phyloP scores from a whole-genome alignment of 2,113 vertebrate species.

The Nanorana parkeri region DNA sequence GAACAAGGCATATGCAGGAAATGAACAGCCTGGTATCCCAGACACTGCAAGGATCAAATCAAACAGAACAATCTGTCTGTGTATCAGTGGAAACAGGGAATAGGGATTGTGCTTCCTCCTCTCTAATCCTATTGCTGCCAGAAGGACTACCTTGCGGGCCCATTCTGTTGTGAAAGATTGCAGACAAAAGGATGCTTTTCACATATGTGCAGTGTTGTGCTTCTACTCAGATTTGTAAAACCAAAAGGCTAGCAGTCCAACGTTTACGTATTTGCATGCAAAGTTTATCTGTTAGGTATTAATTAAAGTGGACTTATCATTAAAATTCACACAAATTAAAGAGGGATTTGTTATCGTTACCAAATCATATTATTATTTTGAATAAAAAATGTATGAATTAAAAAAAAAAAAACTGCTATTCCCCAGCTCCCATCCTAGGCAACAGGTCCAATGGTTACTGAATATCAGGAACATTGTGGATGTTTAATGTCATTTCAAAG shows the following conservation, averaged over 20 bases:
- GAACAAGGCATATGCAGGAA: conserved; percentile 58
- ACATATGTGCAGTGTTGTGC: conserved; percentile 1
- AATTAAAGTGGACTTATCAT: too few species aligned
- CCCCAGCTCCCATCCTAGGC: too few species aligned
- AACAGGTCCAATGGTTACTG: too few species aligned
- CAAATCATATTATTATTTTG: too few species aligned
- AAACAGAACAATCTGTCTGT: conserved; percentile 53
- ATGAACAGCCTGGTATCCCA: conserved; percentile 55
- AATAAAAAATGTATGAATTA: too few species aligned
- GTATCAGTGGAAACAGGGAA: conserved; percentile 47
- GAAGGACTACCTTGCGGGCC: conserved; percentile 39
- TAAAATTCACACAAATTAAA: too few species aligned
- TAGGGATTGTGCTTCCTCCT: conserved; percentile 32
- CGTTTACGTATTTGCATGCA: too few species aligned
- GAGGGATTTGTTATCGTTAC: too few species aligned
- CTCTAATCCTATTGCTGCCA: conserved; percentile 49
- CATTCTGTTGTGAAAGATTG: conserved; percentile 20
- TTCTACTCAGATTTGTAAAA: not conserved
- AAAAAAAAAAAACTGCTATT: too few species aligned
- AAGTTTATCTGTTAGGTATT: too few species aligned
- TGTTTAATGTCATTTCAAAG: too few species aligned
- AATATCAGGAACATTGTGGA: too few species aligned
- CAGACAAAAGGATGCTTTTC: not conserved
- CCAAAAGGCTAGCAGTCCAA: conserved; percentile 21
- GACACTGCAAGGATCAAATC: conserved; percentile 51